Conservation (phyloP, 2,888 invertebrate genomes). For the Alloscopus bannaensis region DNA sequence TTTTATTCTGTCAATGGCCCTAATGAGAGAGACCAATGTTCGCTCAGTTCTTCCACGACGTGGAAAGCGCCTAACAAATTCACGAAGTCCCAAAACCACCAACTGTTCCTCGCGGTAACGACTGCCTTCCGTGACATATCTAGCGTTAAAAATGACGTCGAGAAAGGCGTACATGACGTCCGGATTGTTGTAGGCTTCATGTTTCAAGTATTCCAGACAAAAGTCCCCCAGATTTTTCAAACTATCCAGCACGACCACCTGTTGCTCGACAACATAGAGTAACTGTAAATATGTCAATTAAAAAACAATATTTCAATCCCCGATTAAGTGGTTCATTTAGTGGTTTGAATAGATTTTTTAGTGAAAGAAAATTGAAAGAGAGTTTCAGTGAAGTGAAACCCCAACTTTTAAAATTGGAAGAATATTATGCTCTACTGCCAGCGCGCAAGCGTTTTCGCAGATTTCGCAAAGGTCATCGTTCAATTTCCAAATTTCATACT, state of each 20-base stretch:
- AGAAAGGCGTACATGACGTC: neutral
- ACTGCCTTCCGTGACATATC: neutral
- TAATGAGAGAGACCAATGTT: too few relatives aligned
- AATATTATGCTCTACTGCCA: conserved; percentile 1
- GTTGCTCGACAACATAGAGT: neutral
- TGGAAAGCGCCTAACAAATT: neutral
- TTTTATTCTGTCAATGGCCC: neutral
- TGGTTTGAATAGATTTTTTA: neutral
- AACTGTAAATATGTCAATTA: conserved; percentile 4
- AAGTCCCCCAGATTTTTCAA: neutral
- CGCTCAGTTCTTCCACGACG: neutral
- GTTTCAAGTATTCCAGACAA: neutral
- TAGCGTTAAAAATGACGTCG: neutral
- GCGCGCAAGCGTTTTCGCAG: neutral
- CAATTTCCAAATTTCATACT: conserved; percentile 8
- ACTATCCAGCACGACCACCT: neutral
- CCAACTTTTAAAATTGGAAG: conserved; percentile 12
- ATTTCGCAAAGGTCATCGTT: neutral
- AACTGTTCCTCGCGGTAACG: neutral
- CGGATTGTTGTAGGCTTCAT: neutral
- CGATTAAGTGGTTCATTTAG: neutral
- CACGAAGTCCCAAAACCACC: neutral
- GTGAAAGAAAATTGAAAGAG: neutral
- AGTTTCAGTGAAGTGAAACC: neutral
- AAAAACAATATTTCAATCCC: conserved; percentile 15